Evolutionary conservation across 2,888 invertebrate genomes (phyloP), one percentile per base, ranked within the genome.

Genomic region (Panzeria rudis): DNA sequence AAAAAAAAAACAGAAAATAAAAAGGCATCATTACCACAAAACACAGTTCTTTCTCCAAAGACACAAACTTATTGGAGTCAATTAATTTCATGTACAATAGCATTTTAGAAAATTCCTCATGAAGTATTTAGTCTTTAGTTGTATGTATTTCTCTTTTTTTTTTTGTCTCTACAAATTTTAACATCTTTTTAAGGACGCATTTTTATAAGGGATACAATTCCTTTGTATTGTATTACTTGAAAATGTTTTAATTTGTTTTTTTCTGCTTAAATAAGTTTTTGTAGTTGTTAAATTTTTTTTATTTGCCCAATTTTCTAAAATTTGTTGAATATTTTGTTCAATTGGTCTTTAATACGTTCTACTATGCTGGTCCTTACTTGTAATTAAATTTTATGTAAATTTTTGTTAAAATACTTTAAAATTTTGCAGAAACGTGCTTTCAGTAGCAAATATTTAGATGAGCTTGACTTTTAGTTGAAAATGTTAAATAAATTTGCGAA

Each of bases 361-460:
- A 17, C n/a, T 23, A 44, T 79, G 32, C 15, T 44, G 20, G 64
- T 20, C 35, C 20, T 23, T 59, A 7, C 15, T 20, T 17, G 25
- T 38, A 73, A 73, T 54, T 79, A 20, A 44, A 79, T 52, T 62
- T 15, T 25, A 6, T 68, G 7, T 41, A 17, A 50, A 29, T 32
- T n/a, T 71, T 35, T 50, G 6, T 61, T 69, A 9, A 72, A 80
- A 56, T 47, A 66, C 56, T 64, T 56, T 68, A 73, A 23, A 66
- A 72, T 52, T 80, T 80, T 44, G 11, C 20, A 5, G 59, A 76
- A 52, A 84, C 75, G 75, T 84, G 84, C 64, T 72, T 71, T 71
- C 41, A 23, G 38, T 50, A 29, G 47, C 29, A 29, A 29, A 29
- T 29, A 29, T 29, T 29, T 29, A 47, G 41, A 66, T 66, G 59